Evolutionary conservation across 2,888 invertebrate genomes (phyloP).

Genomic region (Sipunculus nudus): DNA sequence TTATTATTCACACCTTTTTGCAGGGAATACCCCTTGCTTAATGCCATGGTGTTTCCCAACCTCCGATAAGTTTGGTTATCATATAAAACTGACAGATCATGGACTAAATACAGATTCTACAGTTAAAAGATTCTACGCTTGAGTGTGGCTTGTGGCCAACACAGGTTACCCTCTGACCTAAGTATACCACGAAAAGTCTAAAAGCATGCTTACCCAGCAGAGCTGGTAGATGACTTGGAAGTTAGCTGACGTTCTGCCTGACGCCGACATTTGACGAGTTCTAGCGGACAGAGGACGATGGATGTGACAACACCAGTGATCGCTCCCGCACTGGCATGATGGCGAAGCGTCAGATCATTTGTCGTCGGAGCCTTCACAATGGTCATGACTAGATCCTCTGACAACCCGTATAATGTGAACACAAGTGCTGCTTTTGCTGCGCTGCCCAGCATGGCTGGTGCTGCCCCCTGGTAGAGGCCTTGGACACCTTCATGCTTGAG

Average conservation of each 20-base stretch:
- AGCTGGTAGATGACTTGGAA: too few species aligned
- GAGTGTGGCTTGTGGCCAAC: too few species aligned
- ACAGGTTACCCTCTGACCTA: too few species aligned
- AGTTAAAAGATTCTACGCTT: too few species aligned
- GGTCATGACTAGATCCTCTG: slow-evolving; percentile 22
- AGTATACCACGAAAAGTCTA: too few species aligned
- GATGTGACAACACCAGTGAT: slow-evolving; percentile 33
- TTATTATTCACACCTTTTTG: too few species aligned
- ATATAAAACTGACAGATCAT: too few species aligned
- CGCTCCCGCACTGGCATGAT: slow-evolving; percentile 33
- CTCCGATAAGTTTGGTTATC: too few species aligned
- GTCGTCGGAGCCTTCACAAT: not conserved
- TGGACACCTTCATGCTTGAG: slow-evolving; percentile 24
- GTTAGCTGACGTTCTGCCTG: slow-evolving; percentile 26
- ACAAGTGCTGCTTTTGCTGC: slow-evolving; percentile 19
- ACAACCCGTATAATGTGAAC: slow-evolving; percentile 33
- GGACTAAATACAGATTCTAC: too few species aligned
- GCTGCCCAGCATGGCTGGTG: slow-evolving; percentile 33
- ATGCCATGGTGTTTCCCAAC: too few species aligned
- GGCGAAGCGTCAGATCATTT: slow-evolving; percentile 22
- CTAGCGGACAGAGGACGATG: slow-evolving; percentile 34
- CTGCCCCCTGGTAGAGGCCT: slow-evolving; percentile 35
- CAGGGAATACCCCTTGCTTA: too few species aligned
- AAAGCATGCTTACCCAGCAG: too few species aligned
- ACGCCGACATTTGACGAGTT: slow-evolving; percentile 33